Percentiles rank a stretch among this genome's conserved stretches.
Evolutionary conservation across 2,797 vertebrate species (phyloP).

Genomic region (Harpagifer antarcticus): DNA sequence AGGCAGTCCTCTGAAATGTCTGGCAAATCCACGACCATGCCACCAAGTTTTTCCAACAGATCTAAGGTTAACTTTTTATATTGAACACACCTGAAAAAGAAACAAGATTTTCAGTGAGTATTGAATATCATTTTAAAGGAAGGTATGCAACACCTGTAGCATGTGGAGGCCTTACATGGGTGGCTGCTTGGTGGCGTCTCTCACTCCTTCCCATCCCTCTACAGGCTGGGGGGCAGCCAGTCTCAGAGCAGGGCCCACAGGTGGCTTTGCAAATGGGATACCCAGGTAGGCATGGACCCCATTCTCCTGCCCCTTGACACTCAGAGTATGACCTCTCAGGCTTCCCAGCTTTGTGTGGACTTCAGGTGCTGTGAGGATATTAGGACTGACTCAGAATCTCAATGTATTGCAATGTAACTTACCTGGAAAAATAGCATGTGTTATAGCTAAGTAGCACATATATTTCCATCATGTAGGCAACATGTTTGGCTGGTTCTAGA

Average conservation of each 20-base stretch:
- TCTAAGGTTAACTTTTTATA: fast-evolving
- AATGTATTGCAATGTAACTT: not conserved
- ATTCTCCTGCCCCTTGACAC: constrained; percentile 75
- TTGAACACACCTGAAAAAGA: constrained; percentile 79
- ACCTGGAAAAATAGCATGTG: not conserved
- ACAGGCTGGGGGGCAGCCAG: constrained; percentile 76
- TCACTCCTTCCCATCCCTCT: constrained; percentile 78
- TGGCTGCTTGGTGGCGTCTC: constrained; percentile 78
- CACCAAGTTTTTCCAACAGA: fast-evolving
- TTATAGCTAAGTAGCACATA: not conserved
- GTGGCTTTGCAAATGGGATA: constrained; percentile 83
- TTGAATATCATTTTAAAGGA: fast-evolving
- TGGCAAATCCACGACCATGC: not conserved
- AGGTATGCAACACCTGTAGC: not conserved
- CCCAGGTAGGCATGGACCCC: constrained; percentile 79
- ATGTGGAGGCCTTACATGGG: constrained; percentile 65
- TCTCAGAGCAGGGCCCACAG: constrained; percentile 78
- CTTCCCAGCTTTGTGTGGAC: constrained; percentile 76
- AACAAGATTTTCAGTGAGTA: not conserved
- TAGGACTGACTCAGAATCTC: not conserved
- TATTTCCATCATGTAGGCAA: not conserved
- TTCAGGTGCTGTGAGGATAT: constrained; percentile 56
- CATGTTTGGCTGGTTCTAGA: not conserved
- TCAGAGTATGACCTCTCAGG: constrained; percentile 74
- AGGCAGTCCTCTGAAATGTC: constrained; percentile 86